Evolutionary conservation across 37 sponge, comb jelly and placozoan species (phyloP).

Genomic region (Chondrilla cf. caribensis): DNA sequence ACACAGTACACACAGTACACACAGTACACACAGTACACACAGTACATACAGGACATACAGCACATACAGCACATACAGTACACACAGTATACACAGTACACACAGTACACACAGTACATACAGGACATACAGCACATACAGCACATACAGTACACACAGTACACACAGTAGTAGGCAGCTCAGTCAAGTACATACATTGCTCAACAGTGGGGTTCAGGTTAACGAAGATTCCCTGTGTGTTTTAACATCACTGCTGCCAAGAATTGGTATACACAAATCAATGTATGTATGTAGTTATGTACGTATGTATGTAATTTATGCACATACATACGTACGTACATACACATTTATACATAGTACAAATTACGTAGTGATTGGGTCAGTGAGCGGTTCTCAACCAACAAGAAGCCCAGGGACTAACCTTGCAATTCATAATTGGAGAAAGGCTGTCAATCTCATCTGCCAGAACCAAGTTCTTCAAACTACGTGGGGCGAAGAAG

Average conservation of each 20-base stretch:
- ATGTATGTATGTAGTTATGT: neutral
- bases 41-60: too few species aligned
- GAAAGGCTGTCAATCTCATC: slow-evolving; percentile 94
- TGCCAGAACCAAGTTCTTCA: slow-evolving; percentile 87
- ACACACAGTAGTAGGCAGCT: neutral
- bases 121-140: too few species aligned
- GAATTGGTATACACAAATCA: neutral
- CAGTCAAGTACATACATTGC: neutral
- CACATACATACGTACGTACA: neutral
- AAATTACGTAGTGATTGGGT: too few species aligned
- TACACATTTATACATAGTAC: slow-evolving; percentile 33
- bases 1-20: too few species aligned
- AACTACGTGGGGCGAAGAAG: slow-evolving; percentile 89
- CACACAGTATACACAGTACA: too few species aligned
- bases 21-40: too few species aligned
- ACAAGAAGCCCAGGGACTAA: too few species aligned
- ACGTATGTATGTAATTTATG: neutral
- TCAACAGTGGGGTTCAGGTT: slow-evolving; percentile 11
- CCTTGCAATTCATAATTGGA: slow-evolving; percentile 85
- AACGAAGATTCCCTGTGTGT: slow-evolving; percentile 13
- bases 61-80: too few species aligned
- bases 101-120: too few species aligned
- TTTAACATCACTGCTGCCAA: slow-evolving; percentile 20
- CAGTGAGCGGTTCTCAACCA: too few species aligned
- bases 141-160: neutral